Conservation (phyloP, 1,140 invertebrate species). For the Rhopalosiphum padi region DNA sequence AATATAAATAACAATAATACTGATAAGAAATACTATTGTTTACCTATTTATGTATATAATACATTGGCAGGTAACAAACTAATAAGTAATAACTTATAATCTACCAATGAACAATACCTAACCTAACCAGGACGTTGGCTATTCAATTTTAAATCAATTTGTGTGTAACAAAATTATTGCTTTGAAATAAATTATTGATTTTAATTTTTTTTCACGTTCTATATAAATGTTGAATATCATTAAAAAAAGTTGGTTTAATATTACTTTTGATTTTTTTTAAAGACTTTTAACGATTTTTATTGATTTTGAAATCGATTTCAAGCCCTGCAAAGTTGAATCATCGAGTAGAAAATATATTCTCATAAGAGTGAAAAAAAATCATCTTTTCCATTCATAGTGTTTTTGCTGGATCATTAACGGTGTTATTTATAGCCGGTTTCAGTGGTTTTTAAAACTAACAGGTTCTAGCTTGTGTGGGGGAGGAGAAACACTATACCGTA, state of each 20-base stretch:
- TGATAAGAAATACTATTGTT: too few relatives aligned
- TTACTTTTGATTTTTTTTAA: not conserved
- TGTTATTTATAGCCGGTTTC: slow-evolving; percentile 48
- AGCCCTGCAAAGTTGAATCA: not conserved
- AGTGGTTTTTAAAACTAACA: slow-evolving; percentile 43
- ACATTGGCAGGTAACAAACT: too few relatives aligned
- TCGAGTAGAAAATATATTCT: not conserved
- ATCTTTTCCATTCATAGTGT: slow-evolving; percentile 3
- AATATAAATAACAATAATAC: too few relatives aligned
- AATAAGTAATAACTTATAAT: too few relatives aligned
- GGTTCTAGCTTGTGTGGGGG: not conserved
- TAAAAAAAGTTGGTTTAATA: too few relatives aligned
- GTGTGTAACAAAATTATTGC: not conserved
- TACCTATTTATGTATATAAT: too few relatives aligned
- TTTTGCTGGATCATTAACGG: slow-evolving; percentile 33
- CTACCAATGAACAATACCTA: too few relatives aligned
- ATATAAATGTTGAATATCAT: too few relatives aligned
- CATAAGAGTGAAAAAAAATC: not conserved
- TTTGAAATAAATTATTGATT: not conserved
- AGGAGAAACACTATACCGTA: slow-evolving; percentile 11
- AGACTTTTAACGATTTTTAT: not conserved
- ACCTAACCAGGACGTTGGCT: too few relatives aligned
- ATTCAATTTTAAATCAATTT: too few relatives aligned
- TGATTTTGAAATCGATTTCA: not conserved
- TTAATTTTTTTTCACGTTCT: not conserved